A percentile compares a stretch with the other conserved stretches of the same genome.
phyloP scores from a whole-genome alignment of 1,140 invertebrate genomes.

The Hypsibius dujardini region DNA sequence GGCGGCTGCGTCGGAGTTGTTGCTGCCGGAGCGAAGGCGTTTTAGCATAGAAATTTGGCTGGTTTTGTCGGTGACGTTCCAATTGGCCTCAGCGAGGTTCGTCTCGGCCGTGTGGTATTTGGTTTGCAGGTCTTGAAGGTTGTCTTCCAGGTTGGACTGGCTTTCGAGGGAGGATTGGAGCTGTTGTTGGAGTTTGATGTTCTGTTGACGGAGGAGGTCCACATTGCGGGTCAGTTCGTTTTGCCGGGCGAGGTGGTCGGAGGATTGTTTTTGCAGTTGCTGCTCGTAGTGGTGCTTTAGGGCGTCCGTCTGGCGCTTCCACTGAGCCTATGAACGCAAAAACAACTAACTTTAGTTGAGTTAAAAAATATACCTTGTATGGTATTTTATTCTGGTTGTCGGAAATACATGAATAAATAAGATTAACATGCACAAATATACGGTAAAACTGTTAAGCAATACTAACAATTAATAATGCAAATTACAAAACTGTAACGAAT shows the following conservation, averaged over 20 bases:
- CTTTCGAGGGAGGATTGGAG: background rate
- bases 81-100: background rate
- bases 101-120: background rate
- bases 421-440: too few relatives aligned
- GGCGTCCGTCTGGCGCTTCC: background rate
- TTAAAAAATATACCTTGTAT: background rate
- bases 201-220: background rate
- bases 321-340: background rate
- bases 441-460: too few relatives aligned
- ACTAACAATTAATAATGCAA: too few relatives aligned
- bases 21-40: background rate
- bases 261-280: background rate
- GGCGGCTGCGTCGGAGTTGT: background rate
- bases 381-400: too few relatives aligned
- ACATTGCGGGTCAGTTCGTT: background rate
- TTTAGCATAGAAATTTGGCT: slow-evolving; percentile 1
- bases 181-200: background rate
- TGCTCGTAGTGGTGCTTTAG: background rate
- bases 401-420: too few relatives aligned
- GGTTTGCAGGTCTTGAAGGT: background rate
- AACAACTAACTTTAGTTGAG: background rate
- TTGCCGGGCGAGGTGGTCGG: background rate
- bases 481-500: too few relatives aligned
- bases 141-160: background rate
- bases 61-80: background rate